phyloP scores from a whole-genome alignment of 2,888 invertebrate species.

The Drosophila pseudotalamancana region DNA sequence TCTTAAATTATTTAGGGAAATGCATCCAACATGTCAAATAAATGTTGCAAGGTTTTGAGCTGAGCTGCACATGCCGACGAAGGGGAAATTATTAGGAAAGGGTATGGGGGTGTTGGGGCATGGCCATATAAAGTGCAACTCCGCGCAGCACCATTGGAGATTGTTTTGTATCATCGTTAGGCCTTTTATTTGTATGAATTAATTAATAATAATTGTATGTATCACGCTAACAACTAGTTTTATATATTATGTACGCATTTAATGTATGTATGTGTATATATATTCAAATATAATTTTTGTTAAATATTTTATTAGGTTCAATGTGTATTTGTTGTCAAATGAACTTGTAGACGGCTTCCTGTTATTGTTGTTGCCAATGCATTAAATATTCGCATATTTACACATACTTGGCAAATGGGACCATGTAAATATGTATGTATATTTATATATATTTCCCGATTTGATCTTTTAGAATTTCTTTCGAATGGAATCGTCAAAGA shows the following conservation, averaged over 20 bases:
- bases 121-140: conserved; percentile 11
- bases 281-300: conserved; percentile 40
- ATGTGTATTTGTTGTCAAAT: conserved; percentile 26
- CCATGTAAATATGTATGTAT: conserved; percentile 11
- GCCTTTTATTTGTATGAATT: conserved; percentile 67
- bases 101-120: neutral
- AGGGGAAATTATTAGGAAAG: neutral
- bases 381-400: conserved; percentile 19
- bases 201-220: conserved; percentile 69
- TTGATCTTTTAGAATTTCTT: neutral
- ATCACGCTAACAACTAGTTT: conserved; percentile 78
- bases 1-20: neutral
- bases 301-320: conserved; percentile 35
- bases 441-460: conserved; percentile 6
- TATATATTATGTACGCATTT: conserved; percentile 50
- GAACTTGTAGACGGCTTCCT: conserved; percentile 48
- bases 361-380: conserved; percentile 44
- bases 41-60: conserved; percentile 23
- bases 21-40: conserved; percentile 15
- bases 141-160: conserved; percentile 19
- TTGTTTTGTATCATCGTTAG: conserved; percentile 58
- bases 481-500: conserved; percentile 19
- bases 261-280: conserved; percentile 44
- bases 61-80: conserved; percentile 15
- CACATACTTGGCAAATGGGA: conserved; percentile 32